Conservation (phyloP, 2,888 invertebrate genomes). For the Meteorus colon region DNA sequence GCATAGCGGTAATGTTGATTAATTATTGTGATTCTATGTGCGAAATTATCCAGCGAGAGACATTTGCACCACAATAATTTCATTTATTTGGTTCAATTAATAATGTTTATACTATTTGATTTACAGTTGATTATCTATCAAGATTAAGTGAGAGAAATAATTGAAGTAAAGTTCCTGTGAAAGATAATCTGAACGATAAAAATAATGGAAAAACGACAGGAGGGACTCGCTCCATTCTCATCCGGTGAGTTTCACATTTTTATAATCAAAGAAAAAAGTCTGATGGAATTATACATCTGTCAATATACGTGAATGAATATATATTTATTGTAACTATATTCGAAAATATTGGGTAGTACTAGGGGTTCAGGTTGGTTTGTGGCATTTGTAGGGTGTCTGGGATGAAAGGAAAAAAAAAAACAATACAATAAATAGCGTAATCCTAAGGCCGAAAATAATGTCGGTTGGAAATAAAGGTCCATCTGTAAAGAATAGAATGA, state of each 20-base stretch:
- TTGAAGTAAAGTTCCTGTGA: not conserved
- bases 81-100: not conserved
- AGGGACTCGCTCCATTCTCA: conserved; percentile 68
- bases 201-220: conserved; percentile 67
- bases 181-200: not conserved
- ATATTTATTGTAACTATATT: not conserved
- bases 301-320: not conserved
- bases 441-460: not conserved
- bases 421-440: not conserved
- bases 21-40: not conserved
- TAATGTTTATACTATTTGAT: not conserved
- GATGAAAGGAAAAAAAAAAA: not conserved
- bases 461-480: conserved; percentile 23
- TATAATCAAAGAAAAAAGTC: conserved; percentile 6
- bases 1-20: no score
- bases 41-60: not conserved
- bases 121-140: not conserved
- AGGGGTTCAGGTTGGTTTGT: not conserved
- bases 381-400: conserved; percentile 8
- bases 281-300: not conserved
- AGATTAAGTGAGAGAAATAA: not conserved
- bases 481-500: conserved; percentile 49
- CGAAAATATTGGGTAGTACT: not conserved
- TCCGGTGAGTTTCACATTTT: conserved; percentile 63
- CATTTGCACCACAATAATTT: not conserved